Evolutionary conservation across 2,113 vertebrate genomes (phyloP), one percentile per base, ranked within the genome.

Genomic region (Crotalus tigris): DNA sequence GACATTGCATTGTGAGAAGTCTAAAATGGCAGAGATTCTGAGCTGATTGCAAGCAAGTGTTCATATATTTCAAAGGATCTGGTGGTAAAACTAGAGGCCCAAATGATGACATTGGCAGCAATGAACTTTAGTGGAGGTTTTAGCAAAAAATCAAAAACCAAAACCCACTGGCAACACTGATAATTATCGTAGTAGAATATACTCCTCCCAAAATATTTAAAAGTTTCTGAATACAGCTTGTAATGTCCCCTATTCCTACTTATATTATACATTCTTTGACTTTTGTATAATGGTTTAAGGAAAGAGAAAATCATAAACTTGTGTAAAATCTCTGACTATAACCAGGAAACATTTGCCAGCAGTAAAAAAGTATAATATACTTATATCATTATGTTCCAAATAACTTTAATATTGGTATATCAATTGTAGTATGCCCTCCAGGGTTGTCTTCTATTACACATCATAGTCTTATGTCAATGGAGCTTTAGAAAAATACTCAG

Each of bases 381-480:
- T 88, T 88, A 87, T 95, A 94, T 95, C 93, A 89, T 91, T 81
- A 17, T 93, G 81, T 95, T 96, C 95, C 89, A 92, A 93, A 33
- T 95, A 94, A 94, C 91, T 95, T 96, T 87, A 92, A 58, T 64
- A 93, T 94, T 95, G 54, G 75, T 94, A 58, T 88, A 93, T 96
- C 93, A 92, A 1, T 95, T 96, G 93, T 91, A 96, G 64, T 94
- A 89, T 94, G 91, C 88, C 89, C 92, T 94, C 88, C 92, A 96
- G 94, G 94, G 92, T 95, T 90, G 91, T 96, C 69, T 92, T 94
- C 3, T 94, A 91, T 96, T 95, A 97, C 96, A 95, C 58, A 93
- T 75, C 94, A 33, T 21, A 91, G 94, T 93, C 92, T 92, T 95
- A 90, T 94, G 95, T 94, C 96, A 95, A 95, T 97, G 91, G 1